Base-by-base conservation (phyloP, 2,888 invertebrate genomes). In the Tipula lateralis region DNA sequence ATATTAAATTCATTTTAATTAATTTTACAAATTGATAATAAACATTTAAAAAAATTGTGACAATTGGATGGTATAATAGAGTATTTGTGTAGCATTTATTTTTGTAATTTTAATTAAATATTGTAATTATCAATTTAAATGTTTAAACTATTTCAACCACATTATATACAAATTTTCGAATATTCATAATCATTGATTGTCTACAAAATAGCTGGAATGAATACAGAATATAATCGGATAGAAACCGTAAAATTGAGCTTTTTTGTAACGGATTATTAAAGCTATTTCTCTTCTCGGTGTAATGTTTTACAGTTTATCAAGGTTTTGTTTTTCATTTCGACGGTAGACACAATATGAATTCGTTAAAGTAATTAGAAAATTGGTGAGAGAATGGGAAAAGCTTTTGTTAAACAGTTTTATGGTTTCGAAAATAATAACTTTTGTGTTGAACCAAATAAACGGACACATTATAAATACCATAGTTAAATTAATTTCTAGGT, bases 361-460 rank as follows among this genome's bases (percentile, higher is more conserved):
- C 44, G 44, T 50, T 50, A 50, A 50, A 50, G 44, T 50, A 50
- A 50, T 50, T 50, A 50, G 66, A 66, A 66, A 66, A 66, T 66
- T 19, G 36, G 44, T 44, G 44, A 44, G n/a, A 44, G n/a, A 44
- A 44, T 44, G 44, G 44, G 24, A 24, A 66, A 66, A 66, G 19
- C 19, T 66, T 66, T 66, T 66, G 66, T 66, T 66, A 24, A 66
- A 9, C 66, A 66, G 19, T 66, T 66, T 66, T 66, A 66, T 66
- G 66, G 44, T 16, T 50, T 50, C 6, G 6, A 50, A 50, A 50
- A 50, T 50, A 50, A 50, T 50, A 50, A 50, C 16, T 5, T 50
- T 16, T 44, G 32, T 36, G 16, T n/a, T 50, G 44, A 50, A 19
- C 0, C 36, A 36, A n/a, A n/a, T 9, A 36, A 9, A 36, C 36